Evolutionary conservation across 2,113 vertebrate genomes (phyloP).

Genomic region (Delphinapterus leucas): DNA sequence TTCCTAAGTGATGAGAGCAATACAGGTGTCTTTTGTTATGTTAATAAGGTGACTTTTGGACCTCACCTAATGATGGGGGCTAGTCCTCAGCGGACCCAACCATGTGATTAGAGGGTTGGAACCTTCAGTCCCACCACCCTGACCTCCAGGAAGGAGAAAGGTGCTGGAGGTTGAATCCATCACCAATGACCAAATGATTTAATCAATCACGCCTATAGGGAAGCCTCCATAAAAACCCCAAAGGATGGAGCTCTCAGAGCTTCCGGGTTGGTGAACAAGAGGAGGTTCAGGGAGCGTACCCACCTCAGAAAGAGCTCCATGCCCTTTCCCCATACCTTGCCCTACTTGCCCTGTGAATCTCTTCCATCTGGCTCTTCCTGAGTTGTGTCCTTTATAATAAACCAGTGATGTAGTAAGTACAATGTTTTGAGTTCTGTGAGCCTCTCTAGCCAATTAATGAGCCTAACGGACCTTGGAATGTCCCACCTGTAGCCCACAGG

Average conservation of each 20-base stretch:
- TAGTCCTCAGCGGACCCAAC: background rate
- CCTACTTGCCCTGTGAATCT: fast-evolving
- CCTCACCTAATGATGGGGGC: background rate
- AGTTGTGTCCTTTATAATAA: background rate
- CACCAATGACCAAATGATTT: background rate
- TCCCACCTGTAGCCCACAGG: background rate
- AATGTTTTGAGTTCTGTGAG: background rate
- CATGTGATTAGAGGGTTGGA: background rate
- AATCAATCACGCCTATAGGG: background rate
- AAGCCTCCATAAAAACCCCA: background rate
- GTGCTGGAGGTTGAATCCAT: too few species aligned
- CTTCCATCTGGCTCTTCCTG: background rate
- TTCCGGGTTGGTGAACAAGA: fast-evolving
- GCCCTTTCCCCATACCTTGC: background rate
- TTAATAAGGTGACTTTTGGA: background rate
- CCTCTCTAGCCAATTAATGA: background rate
- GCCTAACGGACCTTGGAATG: fast-evolving
- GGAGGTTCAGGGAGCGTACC: fast-evolving
- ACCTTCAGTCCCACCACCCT: background rate
- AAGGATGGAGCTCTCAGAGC: background rate
- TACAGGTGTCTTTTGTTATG: background rate
- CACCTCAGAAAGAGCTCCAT: fast-evolving
- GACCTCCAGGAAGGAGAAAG: background rate
- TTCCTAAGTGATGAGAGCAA: background rate
- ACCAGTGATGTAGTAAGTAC: fast-evolving